Evolutionary conservation across 2,113 vertebrate species (phyloP).

Genomic region (Pan paniscus): DNA sequence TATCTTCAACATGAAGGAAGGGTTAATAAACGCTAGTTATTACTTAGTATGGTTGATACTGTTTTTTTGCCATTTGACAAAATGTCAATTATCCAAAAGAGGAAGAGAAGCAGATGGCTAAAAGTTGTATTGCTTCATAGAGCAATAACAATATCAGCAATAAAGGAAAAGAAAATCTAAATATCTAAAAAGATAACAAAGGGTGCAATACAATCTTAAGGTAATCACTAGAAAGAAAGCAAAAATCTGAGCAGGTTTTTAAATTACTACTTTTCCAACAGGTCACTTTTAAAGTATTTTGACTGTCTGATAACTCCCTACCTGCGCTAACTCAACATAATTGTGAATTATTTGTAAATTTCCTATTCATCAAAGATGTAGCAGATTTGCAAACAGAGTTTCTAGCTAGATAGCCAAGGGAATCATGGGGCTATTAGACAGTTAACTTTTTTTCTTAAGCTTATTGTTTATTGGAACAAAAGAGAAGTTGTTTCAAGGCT

Average conservation of each 20-base stretch:
- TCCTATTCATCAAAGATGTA: background rate
- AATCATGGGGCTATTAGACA: background rate
- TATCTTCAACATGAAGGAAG: background rate
- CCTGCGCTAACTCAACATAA: background rate
- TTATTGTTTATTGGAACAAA: constrained; percentile 24
- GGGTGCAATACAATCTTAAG: background rate
- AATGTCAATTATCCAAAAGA: background rate
- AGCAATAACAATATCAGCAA: background rate
- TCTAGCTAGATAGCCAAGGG: background rate
- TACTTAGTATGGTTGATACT: background rate
- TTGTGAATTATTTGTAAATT: background rate
- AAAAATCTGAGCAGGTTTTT: background rate
- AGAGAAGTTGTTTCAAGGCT: background rate
- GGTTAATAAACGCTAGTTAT: background rate
- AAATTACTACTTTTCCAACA: background rate
- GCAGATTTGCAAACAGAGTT: background rate
- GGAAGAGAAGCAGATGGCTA: background rate
- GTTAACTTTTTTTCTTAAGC: background rate
- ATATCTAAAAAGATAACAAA: background rate
- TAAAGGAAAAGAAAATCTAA: background rate
- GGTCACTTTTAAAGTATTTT: background rate
- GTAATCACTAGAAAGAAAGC: background rate
- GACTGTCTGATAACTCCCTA: background rate
- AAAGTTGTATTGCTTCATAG: background rate
- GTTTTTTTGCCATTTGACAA: background rate